Base-by-base conservation (phyloP, 2,113 vertebrate species). In the Periophthalmus modestus region DNA sequence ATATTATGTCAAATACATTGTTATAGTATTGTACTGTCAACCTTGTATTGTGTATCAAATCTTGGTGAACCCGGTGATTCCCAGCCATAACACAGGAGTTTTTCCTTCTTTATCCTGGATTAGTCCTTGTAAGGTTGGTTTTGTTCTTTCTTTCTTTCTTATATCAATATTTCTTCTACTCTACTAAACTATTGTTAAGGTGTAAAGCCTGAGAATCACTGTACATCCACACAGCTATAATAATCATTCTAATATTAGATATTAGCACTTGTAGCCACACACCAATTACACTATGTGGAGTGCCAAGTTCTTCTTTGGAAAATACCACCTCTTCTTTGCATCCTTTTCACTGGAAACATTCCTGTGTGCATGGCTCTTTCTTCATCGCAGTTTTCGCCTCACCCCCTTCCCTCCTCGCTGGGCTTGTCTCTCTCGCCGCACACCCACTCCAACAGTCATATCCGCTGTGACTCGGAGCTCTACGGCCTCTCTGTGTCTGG, bases 371-470 rank as follows among this genome's bases (percentile, higher is more conserved):
- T 43, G 61, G 68, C 39, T 85, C 66, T 78, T 72, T 78, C 84
- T 84, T 80, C 74, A 85, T 85, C 79, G 62, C 79, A 82, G 80
- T 75, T 84, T 86, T 77, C 80, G 74, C 74, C 76, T 77, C 78
- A 59, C 71, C 68, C 69, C 62, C 79, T 65, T 65, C 67, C 62
- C 68, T 47, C 62, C 68, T 47, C 68, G 55, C 66, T 75, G n/a
- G 55, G 55, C 74, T 72, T 59, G 78, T 84, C 82, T 82, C 84
- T 88, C 81, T 55, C 14, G 79, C 87, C 89, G 88, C 89, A 91
- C 90, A 92, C 92, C 89, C 92, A 92, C 91, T 91, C 91, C 89
- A 86, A 89, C 82, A 90, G 84, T 87, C 88, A 91, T 90, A 92
- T 92, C 88, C 88, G 86, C 88, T 91, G 89, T 87, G 77, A 81